phyloP scores from a whole-genome alignment of 1,140 invertebrate species.

The Solenopsis fugax region DNA sequence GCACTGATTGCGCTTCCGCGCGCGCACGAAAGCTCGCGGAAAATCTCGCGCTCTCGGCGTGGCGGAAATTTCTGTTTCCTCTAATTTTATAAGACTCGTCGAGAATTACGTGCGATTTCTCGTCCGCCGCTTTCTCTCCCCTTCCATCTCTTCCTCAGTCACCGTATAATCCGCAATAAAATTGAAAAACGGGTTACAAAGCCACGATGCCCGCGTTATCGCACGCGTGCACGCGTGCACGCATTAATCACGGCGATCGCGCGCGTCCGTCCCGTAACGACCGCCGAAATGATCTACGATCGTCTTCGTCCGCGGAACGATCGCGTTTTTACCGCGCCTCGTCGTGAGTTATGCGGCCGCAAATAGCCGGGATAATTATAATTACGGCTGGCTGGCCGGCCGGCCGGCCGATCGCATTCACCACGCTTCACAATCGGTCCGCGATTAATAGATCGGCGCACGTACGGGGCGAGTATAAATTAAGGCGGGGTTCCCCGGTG shows the following conservation, averaged over 20 bases:
- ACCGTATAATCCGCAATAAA: conserved; percentile 9
- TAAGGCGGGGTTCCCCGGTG: conserved; percentile 40
- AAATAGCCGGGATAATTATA: conserved; percentile 58
- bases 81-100: background rate
- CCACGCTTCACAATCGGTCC: conserved; percentile 45
- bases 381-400: conserved; percentile 23
- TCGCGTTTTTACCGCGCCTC: conserved; percentile 41
- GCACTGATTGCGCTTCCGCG: conserved; percentile 2
- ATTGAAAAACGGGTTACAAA: conserved; percentile 38
- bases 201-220: conserved; percentile 2
- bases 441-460: conserved; percentile 53
- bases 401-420: conserved; percentile 48
- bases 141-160: background rate
- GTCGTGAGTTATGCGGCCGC: conserved; percentile 47
- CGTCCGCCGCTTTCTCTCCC: conserved; percentile 4
- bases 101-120: conserved; percentile 12
- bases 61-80: background rate
- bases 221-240: background rate
- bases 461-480: conserved; percentile 35
- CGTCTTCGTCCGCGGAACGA: conserved; percentile 31
- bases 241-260: conserved; percentile 29
- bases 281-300: conserved; percentile 42
- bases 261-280: conserved; percentile 8
- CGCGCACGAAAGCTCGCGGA: background rate
- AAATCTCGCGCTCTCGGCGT: no score